Evolutionary conservation across 2,797 vertebrate genomes (phyloP).

Genomic region (Crocidura indochinensis): DNA sequence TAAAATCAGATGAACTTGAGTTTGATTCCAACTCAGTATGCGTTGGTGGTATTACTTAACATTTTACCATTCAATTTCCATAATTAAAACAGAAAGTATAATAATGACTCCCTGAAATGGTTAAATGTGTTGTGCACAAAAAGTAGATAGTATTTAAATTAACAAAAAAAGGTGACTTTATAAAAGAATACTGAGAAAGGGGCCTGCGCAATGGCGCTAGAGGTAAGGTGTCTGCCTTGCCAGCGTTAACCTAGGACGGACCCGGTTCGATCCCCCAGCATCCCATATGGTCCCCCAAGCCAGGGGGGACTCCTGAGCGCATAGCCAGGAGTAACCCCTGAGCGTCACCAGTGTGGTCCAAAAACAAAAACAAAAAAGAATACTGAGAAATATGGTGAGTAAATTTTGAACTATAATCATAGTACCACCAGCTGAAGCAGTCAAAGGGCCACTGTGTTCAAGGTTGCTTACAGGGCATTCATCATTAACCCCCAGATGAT

Average conservation of each 20-base stretch:
- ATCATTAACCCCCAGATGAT: not conserved
- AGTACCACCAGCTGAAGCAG: not conserved
- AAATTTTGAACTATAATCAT: not conserved
- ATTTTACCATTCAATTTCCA: not conserved
- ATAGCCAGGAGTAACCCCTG: too few species aligned
- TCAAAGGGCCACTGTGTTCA: not conserved
- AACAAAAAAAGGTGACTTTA: not conserved
- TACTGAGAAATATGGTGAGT: not conserved
- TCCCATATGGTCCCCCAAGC: too few species aligned
- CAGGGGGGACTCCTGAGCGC: too few species aligned
- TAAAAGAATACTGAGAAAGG: not conserved
- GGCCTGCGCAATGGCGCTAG: too few species aligned
- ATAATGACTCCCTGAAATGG: not conserved
- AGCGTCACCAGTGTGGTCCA: too few species aligned
- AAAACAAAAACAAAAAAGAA: not conserved
- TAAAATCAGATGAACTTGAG: conserved; percentile 10
- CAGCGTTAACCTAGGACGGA: too few species aligned
- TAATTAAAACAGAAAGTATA: not conserved
- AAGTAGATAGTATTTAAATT: too few species aligned
- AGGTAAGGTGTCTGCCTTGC: too few species aligned
- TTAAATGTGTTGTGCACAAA: not conserved
- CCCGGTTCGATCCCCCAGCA: too few species aligned
- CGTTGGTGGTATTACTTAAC: not conserved
- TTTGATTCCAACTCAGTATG: not conserved
- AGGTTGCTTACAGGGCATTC: not conserved